These are phyloP conservation scores for Parnassius glacialis DNA, from an alignment of 2,888 invertebrate genomes.

Conservation along the genomic window DNA sequence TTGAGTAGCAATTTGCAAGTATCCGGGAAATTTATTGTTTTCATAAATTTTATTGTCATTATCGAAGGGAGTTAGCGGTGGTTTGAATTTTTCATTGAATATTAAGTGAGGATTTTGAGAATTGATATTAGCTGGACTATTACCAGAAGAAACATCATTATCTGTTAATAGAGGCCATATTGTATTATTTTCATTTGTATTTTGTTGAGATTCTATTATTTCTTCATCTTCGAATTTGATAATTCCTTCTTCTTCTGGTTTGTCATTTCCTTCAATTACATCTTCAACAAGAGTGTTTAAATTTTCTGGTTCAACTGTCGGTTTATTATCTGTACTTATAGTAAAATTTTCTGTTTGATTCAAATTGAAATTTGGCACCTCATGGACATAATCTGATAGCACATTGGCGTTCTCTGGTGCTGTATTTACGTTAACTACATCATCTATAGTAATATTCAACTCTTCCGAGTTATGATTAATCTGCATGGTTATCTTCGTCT, in stretches of 20 bases:
- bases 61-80: not conserved
- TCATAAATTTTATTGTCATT: too few species aligned
- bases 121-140: not conserved
- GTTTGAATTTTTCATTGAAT: not conserved
- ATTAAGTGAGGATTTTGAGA: conserved; percentile 1
- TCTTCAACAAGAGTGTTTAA: too few species aligned
- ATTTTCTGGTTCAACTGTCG: too few species aligned
- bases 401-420: not conserved
- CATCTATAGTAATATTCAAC: not conserved
- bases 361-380: not conserved
- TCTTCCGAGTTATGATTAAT: not conserved
- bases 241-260: not conserved
- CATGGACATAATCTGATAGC: not conserved
- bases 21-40: not conserved
- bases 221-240: not conserved
- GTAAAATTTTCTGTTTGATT: too few species aligned
- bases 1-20: too few species aligned
- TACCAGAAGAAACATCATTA: not conserved
- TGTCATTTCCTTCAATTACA: not conserved
- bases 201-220: not conserved
- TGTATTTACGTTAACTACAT: not conserved
- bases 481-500: not conserved
- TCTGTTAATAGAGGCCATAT: not conserved
- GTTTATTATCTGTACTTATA: too few species aligned
- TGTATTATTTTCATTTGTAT: not conserved